Base-by-base conservation (phyloP, 2,888 invertebrate species). In the Drosophila algonquin region DNA sequence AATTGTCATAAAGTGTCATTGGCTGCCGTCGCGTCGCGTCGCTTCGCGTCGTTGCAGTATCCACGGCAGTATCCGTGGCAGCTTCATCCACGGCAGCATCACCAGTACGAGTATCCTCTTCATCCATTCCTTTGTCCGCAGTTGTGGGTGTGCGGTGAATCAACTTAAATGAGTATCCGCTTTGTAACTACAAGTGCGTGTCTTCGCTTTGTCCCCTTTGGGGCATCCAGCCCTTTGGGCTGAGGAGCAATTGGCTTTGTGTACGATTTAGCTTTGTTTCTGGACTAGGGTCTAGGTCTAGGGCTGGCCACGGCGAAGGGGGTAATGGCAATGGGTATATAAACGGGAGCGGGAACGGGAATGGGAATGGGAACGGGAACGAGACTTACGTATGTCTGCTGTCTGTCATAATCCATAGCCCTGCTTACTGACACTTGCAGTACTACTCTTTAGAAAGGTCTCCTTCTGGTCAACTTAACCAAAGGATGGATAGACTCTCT, bases 1-100 rank as follows among this genome's bases (percentile, higher is more conserved):
- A 89, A 90, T 88, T 88, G 88, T 88, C 90, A 85, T 87, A 87
- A 90, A 88, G 88, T 90, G 90, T 90, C 88, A 88, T 88, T 88
- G 89, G 90, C 90, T 89, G 87, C 76, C 75, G 77, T 74, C 75
- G 74, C 72, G 56, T 74, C 61, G 56, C 35, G 12, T 71, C 44
- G 54, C 51, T 3, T 24, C 24, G 24, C 24, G 12, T 68, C 44
- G 27, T 27, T 7, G 30, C 30, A 30, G 30, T 30, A 27, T 63
- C 50, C 35, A 47, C 44, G 40, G 18, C 44, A 40, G 14, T 14
- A 40, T 35, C 35, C 35, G 35, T 35, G 35, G 35, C 35, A 32
- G 32, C 3, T 8, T 30, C 30, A 9, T 32, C 32, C 3, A 32
- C 32, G 30, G 30, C 32, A 21, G 21, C 21, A 21, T 21, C 21